Conservation (phyloP, 2,888 invertebrate species). For the Aromia moschata region DNA sequence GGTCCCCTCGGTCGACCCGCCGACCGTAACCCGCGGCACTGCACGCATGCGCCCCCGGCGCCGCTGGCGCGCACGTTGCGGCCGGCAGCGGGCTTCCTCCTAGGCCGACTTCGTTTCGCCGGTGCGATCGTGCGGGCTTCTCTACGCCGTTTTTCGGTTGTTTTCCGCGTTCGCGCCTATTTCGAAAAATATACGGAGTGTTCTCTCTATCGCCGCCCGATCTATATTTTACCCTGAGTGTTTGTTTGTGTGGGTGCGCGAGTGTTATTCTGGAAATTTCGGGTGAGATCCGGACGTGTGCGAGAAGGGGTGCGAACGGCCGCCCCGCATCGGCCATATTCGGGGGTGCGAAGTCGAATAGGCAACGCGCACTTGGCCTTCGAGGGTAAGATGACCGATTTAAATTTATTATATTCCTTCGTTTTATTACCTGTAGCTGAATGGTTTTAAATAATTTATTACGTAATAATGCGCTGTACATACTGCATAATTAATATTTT, state of each 20-base stretch:
- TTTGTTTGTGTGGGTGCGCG: neutral
- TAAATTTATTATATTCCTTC: no score
- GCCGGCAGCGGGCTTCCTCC: slow-evolving; percentile 36
- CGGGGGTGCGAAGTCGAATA: neutral
- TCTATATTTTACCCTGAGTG: no score
- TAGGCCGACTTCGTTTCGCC: slow-evolving; percentile 34
- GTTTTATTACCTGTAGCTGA: no score
- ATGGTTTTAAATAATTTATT: no score
- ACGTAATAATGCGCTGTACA: no score
- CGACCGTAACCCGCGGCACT: slow-evolving; percentile 36
- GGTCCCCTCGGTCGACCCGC: slow-evolving; percentile 40
- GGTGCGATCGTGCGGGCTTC: slow-evolving; percentile 18
- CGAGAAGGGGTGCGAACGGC: neutral
- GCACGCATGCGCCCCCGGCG: slow-evolving; percentile 34
- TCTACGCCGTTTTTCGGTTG: slow-evolving; percentile 32
- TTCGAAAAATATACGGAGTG: slow-evolving; percentile 23
- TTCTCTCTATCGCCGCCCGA: no score
- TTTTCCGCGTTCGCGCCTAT: slow-evolving; percentile 26
- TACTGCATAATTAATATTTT: no score
- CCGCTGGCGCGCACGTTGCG: slow-evolving; percentile 34
- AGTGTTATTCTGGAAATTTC: neutral
- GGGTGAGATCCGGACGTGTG: neutral
- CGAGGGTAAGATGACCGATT: no score
- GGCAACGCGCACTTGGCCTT: no score
- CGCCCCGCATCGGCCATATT: neutral